Base-by-base conservation (phyloP, 1,140 invertebrate species). In the Drosophila athabasca region DNA sequence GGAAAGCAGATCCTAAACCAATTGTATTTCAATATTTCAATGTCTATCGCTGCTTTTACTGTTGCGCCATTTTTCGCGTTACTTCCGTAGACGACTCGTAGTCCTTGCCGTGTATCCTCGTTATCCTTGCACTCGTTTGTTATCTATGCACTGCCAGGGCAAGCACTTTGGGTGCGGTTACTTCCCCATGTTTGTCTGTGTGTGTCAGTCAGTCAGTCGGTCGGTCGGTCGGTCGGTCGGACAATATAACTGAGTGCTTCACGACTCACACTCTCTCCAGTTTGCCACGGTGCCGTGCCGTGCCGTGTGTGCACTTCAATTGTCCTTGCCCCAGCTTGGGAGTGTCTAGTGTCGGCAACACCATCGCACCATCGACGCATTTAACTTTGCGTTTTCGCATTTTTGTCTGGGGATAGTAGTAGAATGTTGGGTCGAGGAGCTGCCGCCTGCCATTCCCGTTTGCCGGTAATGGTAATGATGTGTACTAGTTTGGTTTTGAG, bases 11-110 rank as follows among this genome's bases (percentile, higher is more conserved):
- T 65, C 59, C 74, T 78, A 82, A 78, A 72, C 69, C 78, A 79
- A 85, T 85, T 85, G 82, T 87, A 78, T 82, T 87, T 87, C 78
- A 87, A 85, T 85, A 85, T 85, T 85, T 85, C 82, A 85, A 65
- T 78, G 82, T 81, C 82, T 68, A 52, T 29, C 46, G 49, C 31
- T 62, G 67, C 81, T 66, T 62, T 67, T 62, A 43, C 81, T 85
- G 68, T 73, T 85, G 77, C 81, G 44, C 77, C 72, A 85, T 85
- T 85, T 83, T 74, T 76, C 64, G 77, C 68, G 59, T 35, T 67
- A 62, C 54, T 77, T 73, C 64, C 68, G 72, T 49, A 22, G 49
- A 19, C 17, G 17, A 19, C 17, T 11, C 19, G 41, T 24, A 60
- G 55, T 66, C 45, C 55, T 71, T 55, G 66, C 54, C 58, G 22